These are phyloP conservation scores for Hepsetus odoe DNA, from an alignment of 2,113 vertebrate genomes.

Conservation along the genomic window DNA sequence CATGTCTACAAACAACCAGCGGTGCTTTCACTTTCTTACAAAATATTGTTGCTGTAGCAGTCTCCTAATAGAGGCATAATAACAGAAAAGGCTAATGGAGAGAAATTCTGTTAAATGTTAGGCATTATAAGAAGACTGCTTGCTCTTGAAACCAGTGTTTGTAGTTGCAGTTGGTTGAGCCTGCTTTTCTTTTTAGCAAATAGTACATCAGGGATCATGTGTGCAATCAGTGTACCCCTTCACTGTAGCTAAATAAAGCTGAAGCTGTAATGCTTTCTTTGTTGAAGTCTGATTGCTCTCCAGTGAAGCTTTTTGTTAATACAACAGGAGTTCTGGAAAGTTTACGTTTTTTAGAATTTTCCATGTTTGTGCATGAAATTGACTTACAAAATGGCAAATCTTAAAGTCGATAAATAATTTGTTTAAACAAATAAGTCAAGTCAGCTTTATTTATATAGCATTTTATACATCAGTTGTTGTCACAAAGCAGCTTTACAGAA, in stretches of 20 bases:
- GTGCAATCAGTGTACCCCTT: conserved; percentile 63
- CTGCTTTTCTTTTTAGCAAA: conserved; percentile 47
- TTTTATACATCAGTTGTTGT: too few relatives aligned
- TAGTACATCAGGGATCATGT: conserved; percentile 68
- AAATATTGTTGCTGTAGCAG: conserved; percentile 46
- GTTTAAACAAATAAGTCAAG: too few relatives aligned
- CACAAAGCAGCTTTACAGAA: too few relatives aligned
- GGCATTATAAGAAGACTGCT: conserved; percentile 53
- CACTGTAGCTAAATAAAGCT: conserved; percentile 59
- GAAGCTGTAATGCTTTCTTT: conserved; percentile 54
- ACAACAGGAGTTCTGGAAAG: too few relatives aligned
- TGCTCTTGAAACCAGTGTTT: conserved; percentile 56
- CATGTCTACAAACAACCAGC: conserved; percentile 23
- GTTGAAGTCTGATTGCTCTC: conserved; percentile 43
- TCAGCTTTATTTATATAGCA: too few relatives aligned
- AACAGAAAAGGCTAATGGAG: conserved; percentile 54
- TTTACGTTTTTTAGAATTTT: too few relatives aligned
- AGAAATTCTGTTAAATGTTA: conserved; percentile 61
- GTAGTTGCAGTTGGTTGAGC: conserved; percentile 52
- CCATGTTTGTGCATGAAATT: too few relatives aligned
- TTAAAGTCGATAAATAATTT: too few relatives aligned
- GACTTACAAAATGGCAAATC: too few relatives aligned
- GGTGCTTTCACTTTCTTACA: conserved; percentile 6
- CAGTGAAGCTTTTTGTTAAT: not conserved
- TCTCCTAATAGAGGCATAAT: conserved; percentile 54